These are phyloP conservation scores for Ips nitidus DNA, from an alignment of 1,140 invertebrate genomes.

Conservation along the genomic window DNA sequence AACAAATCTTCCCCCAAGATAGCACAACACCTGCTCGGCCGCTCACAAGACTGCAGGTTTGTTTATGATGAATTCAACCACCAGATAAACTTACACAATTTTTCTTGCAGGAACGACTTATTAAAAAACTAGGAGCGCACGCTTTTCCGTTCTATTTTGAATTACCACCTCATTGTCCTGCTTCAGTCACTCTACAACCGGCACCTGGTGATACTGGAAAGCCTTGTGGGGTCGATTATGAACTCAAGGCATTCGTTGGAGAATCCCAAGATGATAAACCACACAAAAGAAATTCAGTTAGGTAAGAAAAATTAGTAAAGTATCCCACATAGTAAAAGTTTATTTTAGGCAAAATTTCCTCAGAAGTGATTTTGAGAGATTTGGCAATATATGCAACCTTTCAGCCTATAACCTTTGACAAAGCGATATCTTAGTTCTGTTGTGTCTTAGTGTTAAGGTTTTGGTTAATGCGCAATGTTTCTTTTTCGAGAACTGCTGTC, in stretches of 20 bases:
- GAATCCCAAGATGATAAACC: slow-evolving; percentile 92
- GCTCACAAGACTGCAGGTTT: slow-evolving; percentile 88
- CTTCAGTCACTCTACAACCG: slow-evolving; percentile 93
- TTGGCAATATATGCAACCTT: too few relatives aligned
- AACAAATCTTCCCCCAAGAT: slow-evolving; percentile 80
- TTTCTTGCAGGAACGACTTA: slow-evolving; percentile 81
- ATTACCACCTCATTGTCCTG: slow-evolving; percentile 94
- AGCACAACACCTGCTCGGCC: slow-evolving; percentile 58
- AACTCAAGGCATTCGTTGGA: slow-evolving; percentile 93
- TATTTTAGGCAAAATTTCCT: not conserved
- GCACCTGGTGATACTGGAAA: slow-evolving; percentile 92
- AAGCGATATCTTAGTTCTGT: too few relatives aligned
- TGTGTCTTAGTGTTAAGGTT: too few relatives aligned
- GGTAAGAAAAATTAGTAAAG: slow-evolving; percentile 34
- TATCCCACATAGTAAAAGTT: not conserved
- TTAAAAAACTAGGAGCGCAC: slow-evolving; percentile 96
- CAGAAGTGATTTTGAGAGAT: too few relatives aligned
- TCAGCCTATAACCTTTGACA: too few relatives aligned
- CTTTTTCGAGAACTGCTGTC: too few relatives aligned
- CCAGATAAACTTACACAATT: not conserved
- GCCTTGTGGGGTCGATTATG: slow-evolving; percentile 99
- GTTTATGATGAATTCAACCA: not conserved
- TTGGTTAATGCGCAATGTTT: too few relatives aligned
- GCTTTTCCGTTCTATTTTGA: slow-evolving; percentile 99
- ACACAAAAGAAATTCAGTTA: slow-evolving; percentile 80